Conservation (phyloP, 2,888 invertebrate genomes). For the Leptopilina drosophilae region DNA sequence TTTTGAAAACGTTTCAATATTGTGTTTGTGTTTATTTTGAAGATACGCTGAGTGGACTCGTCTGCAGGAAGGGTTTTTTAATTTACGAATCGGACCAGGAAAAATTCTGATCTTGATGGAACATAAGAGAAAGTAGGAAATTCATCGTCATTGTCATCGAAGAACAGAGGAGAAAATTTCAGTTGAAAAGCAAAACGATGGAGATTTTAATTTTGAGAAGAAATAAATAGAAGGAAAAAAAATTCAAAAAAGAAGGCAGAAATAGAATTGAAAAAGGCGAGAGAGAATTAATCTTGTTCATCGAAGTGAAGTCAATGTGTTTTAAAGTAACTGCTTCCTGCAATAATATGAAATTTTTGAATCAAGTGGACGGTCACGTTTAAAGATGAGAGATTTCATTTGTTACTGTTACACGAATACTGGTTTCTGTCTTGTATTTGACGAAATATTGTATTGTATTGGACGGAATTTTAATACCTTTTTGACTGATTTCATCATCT, state of each 20-base stretch:
- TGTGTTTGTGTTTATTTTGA: too few relatives aligned
- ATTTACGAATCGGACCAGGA: too few relatives aligned
- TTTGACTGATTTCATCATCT: not conserved
- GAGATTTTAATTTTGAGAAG: not conserved
- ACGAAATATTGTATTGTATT: not conserved
- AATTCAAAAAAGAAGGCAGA: not conserved
- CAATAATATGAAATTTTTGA: not conserved
- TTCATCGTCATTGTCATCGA: too few relatives aligned
- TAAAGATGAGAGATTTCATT: slow-evolving; percentile 8
- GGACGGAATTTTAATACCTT: not conserved
- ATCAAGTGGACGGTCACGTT: not conserved
- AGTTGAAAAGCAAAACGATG: too few relatives aligned
- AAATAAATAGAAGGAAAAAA: not conserved
- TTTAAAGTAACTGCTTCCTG: slow-evolving; percentile 13
- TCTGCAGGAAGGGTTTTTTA: too few relatives aligned
- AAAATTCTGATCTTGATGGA: too few relatives aligned
- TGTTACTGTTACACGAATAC: not conserved
- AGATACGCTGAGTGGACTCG: too few relatives aligned
- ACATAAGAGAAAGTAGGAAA: not conserved
- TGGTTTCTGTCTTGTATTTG: not conserved
- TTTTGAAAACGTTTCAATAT: too few relatives aligned
- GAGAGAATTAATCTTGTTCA: slow-evolving; percentile 2
- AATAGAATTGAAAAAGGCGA: not conserved
- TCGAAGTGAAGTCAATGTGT: not conserved
- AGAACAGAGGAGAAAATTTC: too few relatives aligned